Conservation (phyloP, 2,797 vertebrate genomes). For the Melopsittacus undulatus region DNA sequence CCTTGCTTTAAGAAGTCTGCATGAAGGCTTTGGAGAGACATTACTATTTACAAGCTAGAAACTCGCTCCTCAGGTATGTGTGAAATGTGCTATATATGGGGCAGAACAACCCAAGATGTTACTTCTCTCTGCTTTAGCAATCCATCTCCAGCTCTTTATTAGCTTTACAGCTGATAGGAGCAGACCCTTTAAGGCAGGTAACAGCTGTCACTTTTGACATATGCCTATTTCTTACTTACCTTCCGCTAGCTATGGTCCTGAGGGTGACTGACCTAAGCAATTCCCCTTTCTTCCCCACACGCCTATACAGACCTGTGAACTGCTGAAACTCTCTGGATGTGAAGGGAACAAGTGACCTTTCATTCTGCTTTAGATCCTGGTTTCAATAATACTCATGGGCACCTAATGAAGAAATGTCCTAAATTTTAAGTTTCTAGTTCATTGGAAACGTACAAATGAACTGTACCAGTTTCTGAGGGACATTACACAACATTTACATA, state of each 20-base stretch:
- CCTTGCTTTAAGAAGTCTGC: slow-evolving; percentile 41
- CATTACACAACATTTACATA: background rate
- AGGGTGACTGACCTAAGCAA: background rate
- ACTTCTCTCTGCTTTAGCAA: background rate
- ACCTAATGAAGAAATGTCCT: slow-evolving; percentile 2
- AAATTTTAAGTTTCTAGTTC: slow-evolving; percentile 28
- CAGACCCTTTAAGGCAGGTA: background rate
- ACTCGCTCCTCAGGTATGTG: slow-evolving; percentile 3
- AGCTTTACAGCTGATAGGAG: background rate
- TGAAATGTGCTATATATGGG: background rate
- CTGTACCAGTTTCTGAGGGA: background rate
- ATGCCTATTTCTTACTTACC: background rate
- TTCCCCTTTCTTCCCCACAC: background rate
- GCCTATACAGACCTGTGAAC: background rate
- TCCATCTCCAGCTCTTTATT: background rate
- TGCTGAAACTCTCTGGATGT: background rate
- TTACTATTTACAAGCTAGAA: slow-evolving; percentile 40
- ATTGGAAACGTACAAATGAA: background rate
- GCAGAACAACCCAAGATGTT: background rate
- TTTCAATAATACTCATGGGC: slow-evolving; percentile 20
- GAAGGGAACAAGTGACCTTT: background rate
- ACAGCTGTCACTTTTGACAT: background rate
- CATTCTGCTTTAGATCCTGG: background rate
- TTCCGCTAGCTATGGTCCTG: background rate
- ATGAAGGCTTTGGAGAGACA: slow-evolving; percentile 28